Conservation (phyloP, 2,113 vertebrate genomes). For the Alligator mississippiensis region DNA sequence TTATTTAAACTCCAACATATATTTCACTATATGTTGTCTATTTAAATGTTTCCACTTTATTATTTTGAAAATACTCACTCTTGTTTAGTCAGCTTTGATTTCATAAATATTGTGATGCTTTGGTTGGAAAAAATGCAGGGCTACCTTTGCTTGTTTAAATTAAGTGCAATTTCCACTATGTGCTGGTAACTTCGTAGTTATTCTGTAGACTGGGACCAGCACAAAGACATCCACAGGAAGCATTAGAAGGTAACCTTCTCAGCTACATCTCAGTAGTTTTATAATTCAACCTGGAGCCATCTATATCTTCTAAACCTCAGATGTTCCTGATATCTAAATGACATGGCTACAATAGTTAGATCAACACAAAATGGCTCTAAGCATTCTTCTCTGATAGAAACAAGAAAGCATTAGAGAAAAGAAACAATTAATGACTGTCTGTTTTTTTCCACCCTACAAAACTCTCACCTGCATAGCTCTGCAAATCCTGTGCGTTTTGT, state of each 20-base stretch:
- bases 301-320: rapidly evolving
- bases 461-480: neutral
- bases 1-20: neutral
- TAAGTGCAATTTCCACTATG: neutral
- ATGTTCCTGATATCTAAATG: neutral
- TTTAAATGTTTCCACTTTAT: neutral
- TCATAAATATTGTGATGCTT: neutral
- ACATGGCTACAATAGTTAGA: neutral
- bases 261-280: neutral
- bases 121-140: neutral
- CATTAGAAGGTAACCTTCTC: neutral
- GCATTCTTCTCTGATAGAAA: neutral
- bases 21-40: neutral
- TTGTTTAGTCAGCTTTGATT: neutral
- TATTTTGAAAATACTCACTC: neutral
- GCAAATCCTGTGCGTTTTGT: neutral
- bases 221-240: neutral
- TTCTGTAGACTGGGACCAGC: neutral
- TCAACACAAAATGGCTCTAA: neutral
- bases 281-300: rapidly evolving
- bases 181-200: neutral
- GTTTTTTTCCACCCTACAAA: neutral
- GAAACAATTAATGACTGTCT: neutral
- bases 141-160: neutral
- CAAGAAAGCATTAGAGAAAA: neutral